A percentile compares a stretch with the other conserved stretches of the same genome.
These are phyloP conservation scores for Podabrus alpinus DNA, from an alignment of 2,888 invertebrate species.

Conservation along the genomic window DNA sequence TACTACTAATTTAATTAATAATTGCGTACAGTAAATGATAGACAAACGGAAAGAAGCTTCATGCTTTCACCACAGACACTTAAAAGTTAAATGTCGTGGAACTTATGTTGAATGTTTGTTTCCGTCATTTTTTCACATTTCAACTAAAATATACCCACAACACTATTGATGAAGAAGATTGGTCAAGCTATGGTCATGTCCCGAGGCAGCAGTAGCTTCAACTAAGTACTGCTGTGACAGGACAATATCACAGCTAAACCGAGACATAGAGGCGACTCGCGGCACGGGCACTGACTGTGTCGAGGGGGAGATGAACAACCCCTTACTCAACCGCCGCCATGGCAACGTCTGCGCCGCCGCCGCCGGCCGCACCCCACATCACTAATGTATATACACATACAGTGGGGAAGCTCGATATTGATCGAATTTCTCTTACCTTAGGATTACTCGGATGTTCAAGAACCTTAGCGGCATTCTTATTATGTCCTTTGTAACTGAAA, in stretches of 20 bases:
- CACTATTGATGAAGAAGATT: constrained; percentile 6
- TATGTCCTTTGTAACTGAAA: constrained; percentile 23
- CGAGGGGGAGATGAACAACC: constrained; percentile 52
- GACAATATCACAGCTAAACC: constrained; percentile 80
- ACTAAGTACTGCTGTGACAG: constrained; percentile 95
- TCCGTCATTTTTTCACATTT: neutral
- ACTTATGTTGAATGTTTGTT: neutral
- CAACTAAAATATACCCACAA: constrained; percentile 9
- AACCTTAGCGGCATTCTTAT: constrained; percentile 8
- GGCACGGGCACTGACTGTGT: constrained; percentile 62
- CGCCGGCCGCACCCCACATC: constrained; percentile 56
- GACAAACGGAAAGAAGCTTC: constrained; percentile 20
- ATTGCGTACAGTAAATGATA: constrained; percentile 27
- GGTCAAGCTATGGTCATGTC: constrained; percentile 76
- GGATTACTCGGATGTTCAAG: constrained; percentile 17
- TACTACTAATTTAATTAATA: constrained; percentile 22
- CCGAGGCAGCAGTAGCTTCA: constrained; percentile 87
- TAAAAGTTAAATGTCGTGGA: constrained; percentile 19
- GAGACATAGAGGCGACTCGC: constrained; percentile 52
- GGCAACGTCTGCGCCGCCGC: constrained; percentile 55
- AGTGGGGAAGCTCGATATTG: constrained; percentile 43
- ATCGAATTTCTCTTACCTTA: constrained; percentile 39
- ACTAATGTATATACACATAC: constrained; percentile 55
- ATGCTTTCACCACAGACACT: constrained; percentile 28
- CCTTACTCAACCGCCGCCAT: constrained; percentile 51